Base-by-base conservation (phyloP, 2,888 invertebrate species). In the Drosophila merina region DNA sequence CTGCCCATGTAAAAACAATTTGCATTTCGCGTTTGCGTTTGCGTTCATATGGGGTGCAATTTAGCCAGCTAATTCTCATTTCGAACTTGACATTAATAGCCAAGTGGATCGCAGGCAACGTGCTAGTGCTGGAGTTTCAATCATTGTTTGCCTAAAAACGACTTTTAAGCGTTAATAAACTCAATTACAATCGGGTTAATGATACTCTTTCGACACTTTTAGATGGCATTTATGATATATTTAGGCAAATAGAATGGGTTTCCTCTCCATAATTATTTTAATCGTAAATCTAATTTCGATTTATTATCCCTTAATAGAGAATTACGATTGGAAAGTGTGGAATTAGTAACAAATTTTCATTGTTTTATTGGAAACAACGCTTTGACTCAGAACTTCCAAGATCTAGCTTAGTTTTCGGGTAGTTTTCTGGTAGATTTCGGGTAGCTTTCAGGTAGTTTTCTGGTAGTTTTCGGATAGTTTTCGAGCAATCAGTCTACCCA, bases 61-160 rank as follows among this genome's bases (percentile, higher is more conserved):
- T 74, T 70, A 33, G 20, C 42, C 74, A 64, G 75, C 71, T 77
- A 77, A 83, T 83, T 79, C 77, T 56, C 76, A 60, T 64, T 74
- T 55, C 74, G 86, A 83, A 83, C 82, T 83, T 83, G 82, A 86
- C 82, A 86, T 74, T 76, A 86, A 83, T 83, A 80, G 72, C 67
- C 83, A 82, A 73, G 69, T 59, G 64, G 56, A 51, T 56, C 55
- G 38, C 8, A n/a, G n/a, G n/a, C n/a, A n/a, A n/a, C n/a, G n/a
- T n/a, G 26, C 30, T 33, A 52, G 36, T 49, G n/a, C 47, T 25
- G 58, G 26, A 47, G 47, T 70, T 82, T 69, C 59, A 77, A 79
- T 81, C 71, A 71, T 52, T 58, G 38, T 57, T 57, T 45, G 7
- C 47, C 40, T 20, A 20, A 54, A 47, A 38, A 20, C 25, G n/a